These are phyloP conservation scores for Onychomys arenicola DNA, from an alignment of 2,797 vertebrate species.

Conservation along the genomic window DNA sequence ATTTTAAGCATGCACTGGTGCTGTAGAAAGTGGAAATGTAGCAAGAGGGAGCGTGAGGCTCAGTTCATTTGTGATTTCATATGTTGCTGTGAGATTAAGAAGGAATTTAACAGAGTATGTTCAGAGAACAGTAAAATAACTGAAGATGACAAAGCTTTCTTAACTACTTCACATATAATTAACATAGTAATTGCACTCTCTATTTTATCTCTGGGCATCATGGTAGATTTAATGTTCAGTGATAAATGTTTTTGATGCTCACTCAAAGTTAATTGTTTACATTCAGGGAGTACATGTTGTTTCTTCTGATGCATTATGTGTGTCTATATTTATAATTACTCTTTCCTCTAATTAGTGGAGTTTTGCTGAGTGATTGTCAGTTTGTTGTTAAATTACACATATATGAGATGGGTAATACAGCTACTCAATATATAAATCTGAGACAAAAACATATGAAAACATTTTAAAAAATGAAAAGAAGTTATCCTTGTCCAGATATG, in stretches of 20 bases:
- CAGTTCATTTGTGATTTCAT: conserved; percentile 36
- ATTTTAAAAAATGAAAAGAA: conserved; percentile 2
- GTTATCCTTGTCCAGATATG: neutral
- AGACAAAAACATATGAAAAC: conserved; percentile 44
- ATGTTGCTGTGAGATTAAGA: neutral
- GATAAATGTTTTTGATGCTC: neutral
- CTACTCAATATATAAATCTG: neutral
- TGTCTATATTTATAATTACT: neutral
- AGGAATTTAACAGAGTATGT: conserved; percentile 54
- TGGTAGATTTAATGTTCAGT: neutral
- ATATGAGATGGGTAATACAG: neutral
- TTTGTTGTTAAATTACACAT: neutral
- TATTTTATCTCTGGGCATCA: conserved; percentile 7
- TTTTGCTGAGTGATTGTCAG: conserved; percentile 18
- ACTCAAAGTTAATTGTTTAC: neutral
- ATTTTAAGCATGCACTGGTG: conserved; percentile 72
- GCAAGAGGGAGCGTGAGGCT: conserved; percentile 49
- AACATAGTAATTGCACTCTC: conserved; percentile 17
- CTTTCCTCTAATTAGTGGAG: conserved; percentile 31
- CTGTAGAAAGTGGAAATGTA: conserved; percentile 72
- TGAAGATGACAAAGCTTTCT: conserved; percentile 33
- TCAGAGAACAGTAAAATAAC: conserved; percentile 39
- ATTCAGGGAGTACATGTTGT: neutral
- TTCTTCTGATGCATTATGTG: neutral
- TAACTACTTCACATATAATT: conserved; percentile 43